Evolutionary conservation across 2,113 vertebrate species (phyloP).

Genomic region (Micronisus gabar): DNA sequence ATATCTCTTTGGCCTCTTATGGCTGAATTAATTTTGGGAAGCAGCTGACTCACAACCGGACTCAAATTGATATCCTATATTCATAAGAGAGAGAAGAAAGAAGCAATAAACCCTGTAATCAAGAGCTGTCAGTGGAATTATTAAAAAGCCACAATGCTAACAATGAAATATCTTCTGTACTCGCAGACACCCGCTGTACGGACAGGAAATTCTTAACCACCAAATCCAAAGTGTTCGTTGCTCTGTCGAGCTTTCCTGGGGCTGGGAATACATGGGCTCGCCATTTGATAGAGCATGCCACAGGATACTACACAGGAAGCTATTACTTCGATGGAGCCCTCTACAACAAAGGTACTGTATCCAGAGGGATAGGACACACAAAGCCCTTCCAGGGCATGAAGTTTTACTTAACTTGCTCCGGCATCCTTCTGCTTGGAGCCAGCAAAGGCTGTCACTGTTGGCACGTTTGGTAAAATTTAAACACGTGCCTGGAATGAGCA

Average conservation of each 20-base stretch:
- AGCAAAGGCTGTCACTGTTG: not conserved
- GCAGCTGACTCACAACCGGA: conserved; percentile 10
- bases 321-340: conserved; percentile 95
- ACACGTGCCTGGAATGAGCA: accelerated
- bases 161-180: not conserved
- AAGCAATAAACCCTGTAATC: conserved; percentile 22
- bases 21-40: conserved; percentile 22
- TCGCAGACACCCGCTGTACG: conserved; percentile 89
- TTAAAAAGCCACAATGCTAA: conserved; percentile 10
- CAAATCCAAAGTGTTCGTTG: conserved; percentile 86
- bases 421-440: not conserved
- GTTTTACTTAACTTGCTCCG: not conserved
- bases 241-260: conserved; percentile 92
- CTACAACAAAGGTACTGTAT: conserved; percentile 88
- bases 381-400: not conserved
- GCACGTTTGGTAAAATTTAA: not conserved
- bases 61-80: not conserved
- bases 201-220: conserved; percentile 88
- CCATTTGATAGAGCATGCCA: conserved; percentile 92
- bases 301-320: conserved; percentile 94
- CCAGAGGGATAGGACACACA: not conserved
- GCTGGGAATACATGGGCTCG: conserved; percentile 96
- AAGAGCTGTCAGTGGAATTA: conserved; percentile 22
- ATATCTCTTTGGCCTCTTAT: not conserved
- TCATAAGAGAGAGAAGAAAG: not conserved